Base-by-base conservation (phyloP, 2,888 invertebrate genomes). In the Brenthis hecate region DNA sequence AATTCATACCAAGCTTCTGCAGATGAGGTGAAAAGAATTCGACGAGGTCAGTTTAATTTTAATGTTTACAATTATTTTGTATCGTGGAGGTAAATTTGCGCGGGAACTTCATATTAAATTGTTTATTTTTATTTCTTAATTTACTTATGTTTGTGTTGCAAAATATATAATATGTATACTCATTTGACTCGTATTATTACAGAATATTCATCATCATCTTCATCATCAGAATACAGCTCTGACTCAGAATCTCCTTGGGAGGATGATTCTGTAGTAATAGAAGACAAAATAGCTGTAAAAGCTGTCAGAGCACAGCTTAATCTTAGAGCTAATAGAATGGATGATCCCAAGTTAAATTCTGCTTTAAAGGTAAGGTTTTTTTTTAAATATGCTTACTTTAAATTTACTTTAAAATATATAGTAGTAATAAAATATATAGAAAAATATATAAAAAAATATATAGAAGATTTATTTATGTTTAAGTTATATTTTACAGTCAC, bases 21-120 rank as follows among this genome's bases (percentile, higher is more conserved):
- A 1, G 92, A 92, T 72, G 93, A 93, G 78, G 92, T 92, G 70
- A 93, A 93, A 75, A 85, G 91, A 75, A 91, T 93, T 70, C 89
- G 93, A 28, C 89, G 90, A 74, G 92, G 93, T 92, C 69, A 81
- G 84, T 79, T 56, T 68, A 47, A 57, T 28, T 55, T 66, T 63
- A 65, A 62, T 67, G 73, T 73, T 36, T n/a, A 74, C 74, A 66
- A 48, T 65, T 61, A 56, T 36, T 43, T 43, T 43, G 36, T 43
- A 60, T 69, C 67, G 68, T 70, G 74, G 69, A 70, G 71, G 32
- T 32, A 63, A 63, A 32, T 66, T 78, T 82, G 76, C 82, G 91
- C 90, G 90, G 86, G 86, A 91, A 87, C 77, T 62, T 62, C 53
- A 23, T 53, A 36, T 62, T 62, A 11, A 43, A 54, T 6, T 36